Base-by-base conservation (phyloP, 2,113 vertebrate genomes). In the Ptilorrhoa leucosticta region DNA sequence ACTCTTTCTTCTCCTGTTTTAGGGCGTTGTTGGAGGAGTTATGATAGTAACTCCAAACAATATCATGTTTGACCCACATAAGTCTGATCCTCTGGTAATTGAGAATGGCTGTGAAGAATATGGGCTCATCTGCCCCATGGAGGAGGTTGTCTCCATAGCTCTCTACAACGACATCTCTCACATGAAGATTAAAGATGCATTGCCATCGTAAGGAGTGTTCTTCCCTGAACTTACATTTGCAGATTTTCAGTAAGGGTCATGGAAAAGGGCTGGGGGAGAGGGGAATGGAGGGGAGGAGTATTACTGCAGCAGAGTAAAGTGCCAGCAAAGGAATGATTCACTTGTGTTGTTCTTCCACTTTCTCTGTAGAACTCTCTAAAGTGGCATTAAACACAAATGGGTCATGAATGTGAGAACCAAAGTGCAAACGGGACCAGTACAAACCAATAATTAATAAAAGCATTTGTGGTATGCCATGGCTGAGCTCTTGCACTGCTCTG, bases 1-100 rank as follows among this genome's bases (percentile, higher is more conserved):
- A 96, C 47, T 88, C 37, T 70, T 69, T 40, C 33, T 76, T 85
- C 76, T 81, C 90, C 40, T 90, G 19, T 91, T 96, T 73, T 15
- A 99, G 99, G 99, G 99, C 0, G 99, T 99, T 13, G 99, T 99
- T 30, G 99, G 99, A 26, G 99, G 99, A 11, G 99, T 99, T 80
- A 98, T 99, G 98, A 99, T 99, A 39, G 99, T 99, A 87, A 99
- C 99, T 8, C 99, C 99, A 57, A 99, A 99, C 97, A 99, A 99
- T 96, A 99, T 99, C 96, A 99, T 99, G 99, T 99, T 99, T 77
- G 99, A 99, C 97, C 99, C 99, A 17, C 99, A 99, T 95, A 99
- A 99, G 88, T 99, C 99, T 0, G 99, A 99, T 97, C 99, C 99
- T 13, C 97, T 99, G 96, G 99, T 99, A 47, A 99, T 99, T 79